These are phyloP conservation scores for Penelope pileata DNA, from an alignment of 2,113 vertebrate genomes.

Conservation along the genomic window DNA sequence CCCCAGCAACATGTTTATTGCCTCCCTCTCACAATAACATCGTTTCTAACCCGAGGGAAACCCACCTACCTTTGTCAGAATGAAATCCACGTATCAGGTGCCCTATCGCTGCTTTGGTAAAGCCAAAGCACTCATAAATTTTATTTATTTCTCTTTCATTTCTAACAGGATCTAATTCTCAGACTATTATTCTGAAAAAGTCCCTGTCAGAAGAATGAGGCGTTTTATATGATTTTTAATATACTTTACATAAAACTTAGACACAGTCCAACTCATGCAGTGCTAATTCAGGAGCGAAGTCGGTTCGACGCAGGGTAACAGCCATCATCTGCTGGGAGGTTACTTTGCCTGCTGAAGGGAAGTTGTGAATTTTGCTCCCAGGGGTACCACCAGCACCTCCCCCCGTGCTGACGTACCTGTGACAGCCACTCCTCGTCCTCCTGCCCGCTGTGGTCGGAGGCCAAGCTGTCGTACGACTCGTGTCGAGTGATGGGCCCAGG, in stretches of 20 bases:
- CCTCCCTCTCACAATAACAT: background rate
- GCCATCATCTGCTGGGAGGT: background rate
- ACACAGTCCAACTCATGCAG: background rate
- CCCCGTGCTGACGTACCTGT: constrained; percentile 91
- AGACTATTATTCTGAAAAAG: background rate
- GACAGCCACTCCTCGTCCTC: constrained; percentile 99
- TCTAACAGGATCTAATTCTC: constrained; percentile 15
- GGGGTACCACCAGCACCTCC: no score
- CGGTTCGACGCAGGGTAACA: background rate
- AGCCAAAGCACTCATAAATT: background rate
- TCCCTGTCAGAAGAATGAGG: background rate
- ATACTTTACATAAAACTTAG: background rate
- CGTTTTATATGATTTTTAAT: background rate
- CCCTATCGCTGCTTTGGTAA: background rate
- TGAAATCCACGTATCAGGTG: background rate
- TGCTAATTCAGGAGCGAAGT: rapidly evolving
- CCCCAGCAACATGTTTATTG: constrained; percentile 28
- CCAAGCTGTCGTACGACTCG: constrained; percentile 93
- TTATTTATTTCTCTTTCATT: constrained; percentile 34
- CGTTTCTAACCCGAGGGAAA: constrained; percentile 47
- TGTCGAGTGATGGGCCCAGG: constrained; percentile 91
- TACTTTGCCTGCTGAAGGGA: background rate
- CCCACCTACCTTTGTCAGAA: constrained; percentile 31
- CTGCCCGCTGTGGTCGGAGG: constrained; percentile 92
- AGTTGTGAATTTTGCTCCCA: background rate